Conservation (phyloP, 2,888 invertebrate species). For the Watsonalla binaria region DNA sequence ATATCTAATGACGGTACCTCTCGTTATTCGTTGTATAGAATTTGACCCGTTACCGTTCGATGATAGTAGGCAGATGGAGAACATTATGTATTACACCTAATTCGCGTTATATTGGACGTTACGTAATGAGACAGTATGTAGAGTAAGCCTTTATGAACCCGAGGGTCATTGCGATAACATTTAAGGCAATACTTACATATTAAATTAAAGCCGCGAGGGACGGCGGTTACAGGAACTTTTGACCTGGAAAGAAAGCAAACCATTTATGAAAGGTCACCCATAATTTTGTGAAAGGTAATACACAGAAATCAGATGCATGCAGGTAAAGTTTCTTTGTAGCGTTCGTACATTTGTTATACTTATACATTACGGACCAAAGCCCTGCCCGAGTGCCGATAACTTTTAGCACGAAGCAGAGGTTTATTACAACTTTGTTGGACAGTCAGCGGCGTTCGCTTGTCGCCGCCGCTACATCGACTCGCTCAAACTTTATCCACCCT, state of each 20-base stretch:
- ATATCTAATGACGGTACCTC: no score
- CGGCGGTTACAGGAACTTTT: conserved; percentile 66
- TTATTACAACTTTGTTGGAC: conserved; percentile 36
- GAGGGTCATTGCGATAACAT: no score
- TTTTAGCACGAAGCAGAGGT: conserved; percentile 22
- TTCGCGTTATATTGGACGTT: no score
- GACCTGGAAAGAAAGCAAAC: conserved; percentile 52
- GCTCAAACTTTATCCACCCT: conserved; percentile 33
- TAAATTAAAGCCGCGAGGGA: conserved; percentile 57
- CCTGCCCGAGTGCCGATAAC: conserved; percentile 22
- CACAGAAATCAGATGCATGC: neutral
- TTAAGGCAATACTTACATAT: conserved; percentile 50
- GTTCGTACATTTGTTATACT: neutral
- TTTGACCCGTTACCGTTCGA: no score
- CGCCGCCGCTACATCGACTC: conserved; percentile 27
- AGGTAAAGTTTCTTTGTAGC: neutral
- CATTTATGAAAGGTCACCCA: neutral
- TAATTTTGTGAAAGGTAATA: neutral
- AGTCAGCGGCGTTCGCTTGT: conserved; percentile 15
- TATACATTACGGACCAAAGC: conserved; percentile 17
- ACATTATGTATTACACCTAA: no score
- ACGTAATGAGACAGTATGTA: no score
- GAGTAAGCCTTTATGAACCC: no score
- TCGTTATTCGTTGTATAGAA: no score
- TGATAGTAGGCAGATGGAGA: no score